A percentile compares a stretch with the other conserved stretches of the same genome.
Conservation (phyloP, 30 jellyfish, hydroid and myxozoan genomes). For the Chrysaora quinquecirrha region DNA sequence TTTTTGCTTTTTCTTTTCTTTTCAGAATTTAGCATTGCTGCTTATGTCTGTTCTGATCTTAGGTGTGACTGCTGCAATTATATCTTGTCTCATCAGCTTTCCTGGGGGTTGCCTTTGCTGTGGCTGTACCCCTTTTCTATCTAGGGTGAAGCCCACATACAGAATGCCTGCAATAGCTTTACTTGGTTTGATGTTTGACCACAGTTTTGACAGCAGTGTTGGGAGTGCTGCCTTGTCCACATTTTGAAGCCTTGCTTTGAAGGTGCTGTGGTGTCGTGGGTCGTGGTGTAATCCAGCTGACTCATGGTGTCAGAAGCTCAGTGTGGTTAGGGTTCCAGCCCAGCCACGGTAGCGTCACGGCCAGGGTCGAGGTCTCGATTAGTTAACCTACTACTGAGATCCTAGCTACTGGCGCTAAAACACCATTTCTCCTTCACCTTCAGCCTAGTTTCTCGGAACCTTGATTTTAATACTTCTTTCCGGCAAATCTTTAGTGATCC, state of each 20-base stretch:
- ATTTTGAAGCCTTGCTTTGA: not conserved
- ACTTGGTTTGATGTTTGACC: conserved; percentile 11
- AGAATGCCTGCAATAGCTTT: conserved; percentile 15
- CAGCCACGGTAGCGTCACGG: too few species aligned
- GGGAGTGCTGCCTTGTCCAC: conserved; percentile 42
- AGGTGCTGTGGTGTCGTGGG: too few species aligned
- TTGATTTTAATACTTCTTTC: conserved; percentile 5
- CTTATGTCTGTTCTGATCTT: conserved; percentile 12
- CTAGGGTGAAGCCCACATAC: conserved; percentile 11
- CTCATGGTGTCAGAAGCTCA: too few species aligned
- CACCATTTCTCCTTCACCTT: too few species aligned
- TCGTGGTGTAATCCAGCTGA: too few species aligned
- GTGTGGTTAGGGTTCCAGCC: too few species aligned
- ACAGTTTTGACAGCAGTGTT: conserved; percentile 16
- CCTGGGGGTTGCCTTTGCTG: not conserved
- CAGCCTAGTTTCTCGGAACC: conserved; percentile 34
- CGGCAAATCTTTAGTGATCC: conserved; percentile 29
- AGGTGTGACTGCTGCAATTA: conserved; percentile 22
- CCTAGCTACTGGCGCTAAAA: too few species aligned
- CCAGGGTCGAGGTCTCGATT: too few species aligned
- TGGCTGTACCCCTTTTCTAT: conserved; percentile 22
- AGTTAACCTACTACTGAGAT: too few species aligned
- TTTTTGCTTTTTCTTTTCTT: not conserved
- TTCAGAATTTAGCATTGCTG: not conserved
- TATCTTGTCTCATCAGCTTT: conserved; percentile 13